These are phyloP conservation scores for Halictus quadricinctus DNA, from an alignment of 2,888 invertebrate genomes.

Conservation along the genomic window DNA sequence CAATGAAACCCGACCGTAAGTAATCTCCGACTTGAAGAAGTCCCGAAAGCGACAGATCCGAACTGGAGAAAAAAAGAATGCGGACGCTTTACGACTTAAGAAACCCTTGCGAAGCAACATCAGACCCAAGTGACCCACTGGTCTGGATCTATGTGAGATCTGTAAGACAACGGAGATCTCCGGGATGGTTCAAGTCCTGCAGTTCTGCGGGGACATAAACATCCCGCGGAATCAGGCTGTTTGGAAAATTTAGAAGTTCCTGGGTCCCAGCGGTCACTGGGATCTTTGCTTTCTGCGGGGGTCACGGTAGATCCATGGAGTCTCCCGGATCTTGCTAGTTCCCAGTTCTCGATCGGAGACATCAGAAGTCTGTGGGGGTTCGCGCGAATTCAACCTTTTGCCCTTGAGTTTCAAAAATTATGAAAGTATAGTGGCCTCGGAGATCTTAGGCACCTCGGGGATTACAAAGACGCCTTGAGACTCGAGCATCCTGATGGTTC, in stretches of 20 bases:
- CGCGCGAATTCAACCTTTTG: neutral
- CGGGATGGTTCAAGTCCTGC: neutral
- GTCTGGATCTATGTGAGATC: neutral
- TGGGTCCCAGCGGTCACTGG: neutral
- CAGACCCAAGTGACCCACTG: conserved; percentile 2
- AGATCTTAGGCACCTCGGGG: no score
- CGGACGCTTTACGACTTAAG: conserved; percentile 12
- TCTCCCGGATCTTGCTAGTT: neutral
- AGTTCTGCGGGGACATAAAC: neutral
- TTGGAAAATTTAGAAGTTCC: neutral
- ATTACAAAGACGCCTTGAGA: no score
- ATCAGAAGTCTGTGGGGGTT: neutral
- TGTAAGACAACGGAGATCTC: neutral
- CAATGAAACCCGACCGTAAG: neutral
- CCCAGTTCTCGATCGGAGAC: neutral
- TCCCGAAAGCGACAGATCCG: neutral
- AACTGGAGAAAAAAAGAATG: neutral
- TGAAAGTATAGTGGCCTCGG: no score
- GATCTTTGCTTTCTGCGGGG: neutral
- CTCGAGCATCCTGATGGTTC: no score
- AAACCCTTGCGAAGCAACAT: neutral
- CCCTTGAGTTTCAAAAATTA: no score
- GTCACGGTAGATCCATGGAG: neutral
- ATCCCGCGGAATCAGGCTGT: neutral
- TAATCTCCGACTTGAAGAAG: conserved; percentile 1